phyloP scores from a whole-genome alignment of 2,113 vertebrate species.

The Melanotaenia duboulayi region DNA sequence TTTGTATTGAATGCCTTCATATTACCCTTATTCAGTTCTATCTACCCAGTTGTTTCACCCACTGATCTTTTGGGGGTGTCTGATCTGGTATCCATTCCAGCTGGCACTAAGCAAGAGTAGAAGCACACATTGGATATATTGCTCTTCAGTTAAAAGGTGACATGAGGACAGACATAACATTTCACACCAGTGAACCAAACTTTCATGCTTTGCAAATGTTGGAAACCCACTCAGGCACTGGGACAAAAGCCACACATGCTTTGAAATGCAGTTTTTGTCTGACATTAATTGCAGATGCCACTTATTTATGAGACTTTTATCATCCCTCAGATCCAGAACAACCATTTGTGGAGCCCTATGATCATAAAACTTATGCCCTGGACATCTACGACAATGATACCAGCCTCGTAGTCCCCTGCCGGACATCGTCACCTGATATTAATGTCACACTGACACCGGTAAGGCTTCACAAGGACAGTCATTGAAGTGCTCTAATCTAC shows the following conservation, averaged over 20 bases:
- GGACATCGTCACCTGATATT: conserved; percentile 85
- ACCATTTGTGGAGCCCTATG: conserved; percentile 82
- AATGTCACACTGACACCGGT: conserved; percentile 82
- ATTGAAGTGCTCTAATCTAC: background rate
- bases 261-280: conserved; percentile 21
- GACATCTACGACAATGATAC: conserved; percentile 50
- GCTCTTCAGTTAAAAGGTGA: background rate
- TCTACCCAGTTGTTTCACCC: background rate
- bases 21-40: conserved; percentile 14
- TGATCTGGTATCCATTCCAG: conserved; percentile 8
- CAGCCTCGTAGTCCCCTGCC: conserved; percentile 84
- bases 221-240: background rate
- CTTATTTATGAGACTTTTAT: background rate
- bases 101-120: background rate
- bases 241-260: conserved; percentile 11
- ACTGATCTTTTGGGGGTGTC: background rate
- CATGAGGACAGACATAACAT: background rate
- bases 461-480: conserved; percentile 56
- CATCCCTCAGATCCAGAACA: conserved; percentile 79
- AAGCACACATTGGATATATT: background rate
- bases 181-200: background rate
- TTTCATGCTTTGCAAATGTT: background rate
- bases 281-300: background rate
- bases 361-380: background rate
- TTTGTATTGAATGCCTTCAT: conserved; percentile 27